Base-by-base conservation (phyloP, 2,888 invertebrate genomes). In the Apotomis turbidana region DNA sequence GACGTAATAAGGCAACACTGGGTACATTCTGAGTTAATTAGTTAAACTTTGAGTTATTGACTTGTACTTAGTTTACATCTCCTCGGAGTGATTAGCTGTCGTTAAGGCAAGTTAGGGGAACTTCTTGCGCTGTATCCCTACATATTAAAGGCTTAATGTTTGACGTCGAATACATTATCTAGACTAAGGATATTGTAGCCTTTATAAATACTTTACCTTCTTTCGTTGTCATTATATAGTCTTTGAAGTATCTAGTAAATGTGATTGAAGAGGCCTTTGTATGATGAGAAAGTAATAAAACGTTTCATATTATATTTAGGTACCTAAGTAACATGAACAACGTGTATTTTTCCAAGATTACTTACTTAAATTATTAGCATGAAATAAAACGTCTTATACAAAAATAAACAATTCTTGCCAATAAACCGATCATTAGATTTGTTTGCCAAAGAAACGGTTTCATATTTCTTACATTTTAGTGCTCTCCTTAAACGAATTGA, bases 41-140 rank as follows among this genome's bases (percentile, higher is more conserved):
- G 83, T 78, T 79, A 78, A 85, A 85, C 82, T 86, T 87, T 81
- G 75, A 82, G 81, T 78, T 85, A 87, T 87, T 83, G 84, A 85
- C 85, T 83, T 80, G 77, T 74, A 78, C 79, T 80, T 79, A 76
- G 75, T 78, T 77, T 67, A 67, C 73, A 73, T 70, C 71, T 71
- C 77, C 74, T 76, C 75, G 68, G 74, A 81, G 79, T 81, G 82
- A 84, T 85, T 84, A 84, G 81, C 78, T 62, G 64, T 72, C 66
- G 70, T 73, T 73, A 73, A 73, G 9, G 67, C 55, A 70, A 73
- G 66, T 66, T 70, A 41, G 55, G 59, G 49, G 59, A 72, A 70
- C 59, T 73, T 73, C 71, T 71, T 66, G 55, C 12, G 62, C 58
- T 68, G 58, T 68, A 68, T 72, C 68, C 68, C 66, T 60, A 67